Evolutionary conservation across 2,888 invertebrate species (phyloP).

Genomic region (Amblyjoppa proteus): DNA sequence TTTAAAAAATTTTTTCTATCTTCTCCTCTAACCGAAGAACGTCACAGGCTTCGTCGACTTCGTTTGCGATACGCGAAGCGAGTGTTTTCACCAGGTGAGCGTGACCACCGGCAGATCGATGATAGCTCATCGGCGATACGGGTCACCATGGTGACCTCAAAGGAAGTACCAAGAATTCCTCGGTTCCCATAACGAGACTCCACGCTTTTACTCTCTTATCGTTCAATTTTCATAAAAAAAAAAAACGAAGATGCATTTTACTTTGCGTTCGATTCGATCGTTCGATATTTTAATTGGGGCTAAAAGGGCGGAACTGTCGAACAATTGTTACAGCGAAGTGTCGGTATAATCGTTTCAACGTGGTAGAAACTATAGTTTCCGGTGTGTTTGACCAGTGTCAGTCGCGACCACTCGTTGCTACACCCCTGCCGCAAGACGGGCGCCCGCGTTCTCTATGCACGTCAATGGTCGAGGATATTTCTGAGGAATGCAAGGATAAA

Average conservation of each 20-base stretch:
- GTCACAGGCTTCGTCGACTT: constrained; percentile 1
- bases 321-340: not conserved
- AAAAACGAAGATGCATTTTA: not conserved
- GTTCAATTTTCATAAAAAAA: not conserved
- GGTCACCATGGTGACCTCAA: constrained; percentile 73
- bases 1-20: not conserved
- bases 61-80: constrained; percentile 25
- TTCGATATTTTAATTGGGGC: not conserved
- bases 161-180: constrained; percentile 48
- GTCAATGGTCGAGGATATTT: constrained; percentile 23
- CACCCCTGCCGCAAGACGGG: constrained; percentile 39
- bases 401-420: constrained; percentile 37
- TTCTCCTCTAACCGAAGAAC: not conserved
- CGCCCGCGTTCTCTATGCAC: constrained; percentile 4
- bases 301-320: not conserved
- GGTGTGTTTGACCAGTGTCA: not conserved
- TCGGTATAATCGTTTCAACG: not conserved
- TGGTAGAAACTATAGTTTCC: not conserved
- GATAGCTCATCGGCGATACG: constrained; percentile 58
- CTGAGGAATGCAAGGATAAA: not conserved
- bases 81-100: constrained; percentile 46
- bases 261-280: not conserved
- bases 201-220: not conserved
- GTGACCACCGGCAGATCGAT: constrained; percentile 68
- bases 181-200: not conserved